Conservation (phyloP, 2,888 invertebrate species). For the Ametastegia equiseti region DNA sequence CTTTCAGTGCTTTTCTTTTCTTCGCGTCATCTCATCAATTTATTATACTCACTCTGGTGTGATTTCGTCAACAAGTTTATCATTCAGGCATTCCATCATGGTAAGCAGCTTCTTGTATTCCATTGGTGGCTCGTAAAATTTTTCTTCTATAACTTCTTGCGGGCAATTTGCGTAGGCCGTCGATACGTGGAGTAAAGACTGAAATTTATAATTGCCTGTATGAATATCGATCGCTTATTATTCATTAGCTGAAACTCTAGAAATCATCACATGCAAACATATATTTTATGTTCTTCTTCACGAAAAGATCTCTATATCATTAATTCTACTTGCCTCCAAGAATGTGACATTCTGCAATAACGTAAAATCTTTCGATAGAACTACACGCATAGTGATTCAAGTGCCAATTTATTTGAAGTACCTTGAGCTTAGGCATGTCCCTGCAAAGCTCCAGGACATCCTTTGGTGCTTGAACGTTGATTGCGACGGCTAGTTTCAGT, state of each 20-base stretch:
- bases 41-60: slow-evolving; percentile 76
- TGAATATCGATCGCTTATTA: background rate
- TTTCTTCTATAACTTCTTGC: slow-evolving; percentile 77
- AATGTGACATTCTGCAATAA: background rate
- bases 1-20: background rate
- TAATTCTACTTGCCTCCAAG: background rate
- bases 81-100: slow-evolving; percentile 77
- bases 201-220: slow-evolving; percentile 56
- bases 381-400: background rate
- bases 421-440: slow-evolving; percentile 82
- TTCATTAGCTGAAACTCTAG: background rate
- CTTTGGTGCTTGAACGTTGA: slow-evolving; percentile 85
- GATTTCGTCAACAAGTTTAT: slow-evolving; percentile 77
- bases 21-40: background rate
- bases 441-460: slow-evolving; percentile 82
- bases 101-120: slow-evolving; percentile 77
- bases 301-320: background rate
- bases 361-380: background rate
- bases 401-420: slow-evolving; percentile 57
- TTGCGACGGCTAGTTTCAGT: slow-evolving; percentile 83
- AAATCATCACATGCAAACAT: background rate
- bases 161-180: slow-evolving; percentile 80
- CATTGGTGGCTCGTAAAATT: slow-evolving; percentile 78
- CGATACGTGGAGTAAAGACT: slow-evolving; percentile 79
- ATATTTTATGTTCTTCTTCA: background rate